These are phyloP conservation scores for Lipophrys pholis DNA, from an alignment of 2,113 vertebrate genomes.

Conservation along the genomic window DNA sequence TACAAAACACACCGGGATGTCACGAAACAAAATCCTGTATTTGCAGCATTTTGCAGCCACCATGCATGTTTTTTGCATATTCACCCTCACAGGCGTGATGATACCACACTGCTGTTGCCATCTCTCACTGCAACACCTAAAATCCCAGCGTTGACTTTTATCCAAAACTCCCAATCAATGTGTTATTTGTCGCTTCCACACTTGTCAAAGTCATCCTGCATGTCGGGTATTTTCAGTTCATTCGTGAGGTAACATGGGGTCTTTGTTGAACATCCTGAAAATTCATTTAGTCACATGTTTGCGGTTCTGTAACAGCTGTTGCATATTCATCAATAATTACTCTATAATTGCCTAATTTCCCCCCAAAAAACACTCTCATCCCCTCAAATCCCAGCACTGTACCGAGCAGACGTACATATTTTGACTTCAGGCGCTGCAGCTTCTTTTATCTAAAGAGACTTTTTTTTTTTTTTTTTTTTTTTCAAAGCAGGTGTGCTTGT, in stretches of 20 bases:
- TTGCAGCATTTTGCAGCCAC: too few species aligned
- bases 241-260: neutral
- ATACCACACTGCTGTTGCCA: too few species aligned
- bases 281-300: slow-evolving; percentile 6
- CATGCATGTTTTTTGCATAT: too few species aligned
- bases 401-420: slow-evolving; percentile 15
- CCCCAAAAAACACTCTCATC: slow-evolving; percentile 4
- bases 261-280: slow-evolving; percentile 6
- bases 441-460: slow-evolving; percentile 15
- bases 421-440: slow-evolving; percentile 6
- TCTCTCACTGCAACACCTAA: too few species aligned
- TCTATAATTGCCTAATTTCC: slow-evolving; percentile 20
- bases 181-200: too few species aligned
- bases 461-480: slow-evolving; percentile 30
- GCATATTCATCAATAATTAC: slow-evolving; percentile 42
- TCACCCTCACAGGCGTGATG: too few species aligned
- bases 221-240: neutral
- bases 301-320: slow-evolving; percentile 32
- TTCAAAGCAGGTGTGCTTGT: neutral
- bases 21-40: too few species aligned
- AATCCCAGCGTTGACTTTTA: too few species aligned
- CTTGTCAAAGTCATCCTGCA: neutral
- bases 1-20: too few species aligned
- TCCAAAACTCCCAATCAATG: too few species aligned
- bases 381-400: too few species aligned